Base-by-base conservation (phyloP, 2,113 vertebrate species). In the Macrotus californicus region DNA sequence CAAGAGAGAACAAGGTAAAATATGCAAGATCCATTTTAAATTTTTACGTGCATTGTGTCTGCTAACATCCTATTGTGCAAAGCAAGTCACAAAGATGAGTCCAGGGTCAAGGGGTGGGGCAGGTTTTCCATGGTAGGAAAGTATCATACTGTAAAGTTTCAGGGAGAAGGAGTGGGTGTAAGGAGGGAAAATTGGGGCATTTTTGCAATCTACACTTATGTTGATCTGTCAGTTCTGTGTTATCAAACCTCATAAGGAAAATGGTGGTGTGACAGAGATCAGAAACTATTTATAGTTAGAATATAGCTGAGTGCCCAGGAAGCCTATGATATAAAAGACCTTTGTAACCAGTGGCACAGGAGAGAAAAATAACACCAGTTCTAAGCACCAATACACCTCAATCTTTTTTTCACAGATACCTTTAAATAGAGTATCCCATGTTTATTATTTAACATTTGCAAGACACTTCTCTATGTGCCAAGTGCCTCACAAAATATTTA, bases 401-500 rank as follows among this genome's bases (percentile, higher is more conserved):
- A 2, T 73, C 41, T 90, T 46, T 85, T 85, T 87, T 91, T 52
- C 41, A 89, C 22, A 15, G n/a, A 9, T 56, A 77, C 34, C 64
- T 81, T 80, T 93, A 87, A 93, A 61, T 66, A 64, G 52, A 90
- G 34, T 22, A 77, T 70, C 81, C 7, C 21, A 19, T 0, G 5
- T 94, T 84, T 97, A 81, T 94, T 95, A 82, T 48, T 82, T 94
- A 92, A 93, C 59, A 91, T 87, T 92, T 87, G 75, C 52, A 89
- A 77, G 76, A 70, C 59, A 77, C 48, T 86, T 95, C 26, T 43
- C 29, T 56, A 73, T 88, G 67, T 76, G 61, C 87, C 86, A 16
- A 41, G 61, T 67, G 52, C 31, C 67, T 92, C 41, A 73, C 80
- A 81, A 87, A 97, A 89, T 94, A 96, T 95, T 97, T 96, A 94